Conservation (phyloP, 2,797 vertebrate species). For the Manis javanica region DNA sequence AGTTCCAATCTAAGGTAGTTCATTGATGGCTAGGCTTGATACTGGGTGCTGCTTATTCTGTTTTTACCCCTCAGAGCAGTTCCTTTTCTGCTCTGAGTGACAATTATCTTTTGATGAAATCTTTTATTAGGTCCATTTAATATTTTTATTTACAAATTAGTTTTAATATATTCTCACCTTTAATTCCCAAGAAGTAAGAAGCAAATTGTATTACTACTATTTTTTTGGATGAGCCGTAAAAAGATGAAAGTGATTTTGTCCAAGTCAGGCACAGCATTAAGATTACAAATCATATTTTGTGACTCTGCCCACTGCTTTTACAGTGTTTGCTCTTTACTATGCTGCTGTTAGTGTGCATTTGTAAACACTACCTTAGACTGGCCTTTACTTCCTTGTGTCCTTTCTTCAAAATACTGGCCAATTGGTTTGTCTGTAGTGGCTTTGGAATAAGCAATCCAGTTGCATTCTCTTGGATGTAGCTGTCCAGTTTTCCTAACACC, state of each 20-base stretch:
- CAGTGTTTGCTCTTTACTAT: background rate
- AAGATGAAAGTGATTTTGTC: conserved; percentile 6
- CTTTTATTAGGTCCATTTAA: conserved; percentile 21
- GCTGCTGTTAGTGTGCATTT: background rate
- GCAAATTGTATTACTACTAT: background rate
- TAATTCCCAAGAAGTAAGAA: background rate
- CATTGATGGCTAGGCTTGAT: background rate
- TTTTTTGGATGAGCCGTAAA: background rate
- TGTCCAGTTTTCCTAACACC: no score
- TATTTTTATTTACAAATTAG: conserved; percentile 40
- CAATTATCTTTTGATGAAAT: background rate
- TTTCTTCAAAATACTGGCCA: background rate
- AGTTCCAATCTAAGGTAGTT: no score
- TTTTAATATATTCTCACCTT: background rate
- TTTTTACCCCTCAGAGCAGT: background rate
- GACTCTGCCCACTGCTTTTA: background rate
- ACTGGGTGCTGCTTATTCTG: background rate
- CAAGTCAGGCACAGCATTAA: background rate
- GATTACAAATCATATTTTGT: background rate
- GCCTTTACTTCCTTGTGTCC: background rate
- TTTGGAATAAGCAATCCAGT: conserved; percentile 33
- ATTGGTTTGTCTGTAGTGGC: background rate
- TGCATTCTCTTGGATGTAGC: no score
- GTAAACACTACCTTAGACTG: background rate
- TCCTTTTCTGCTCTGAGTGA: background rate